Base-by-base conservation (phyloP, 2,888 invertebrate species). In the Eupelmus urozonus region DNA sequence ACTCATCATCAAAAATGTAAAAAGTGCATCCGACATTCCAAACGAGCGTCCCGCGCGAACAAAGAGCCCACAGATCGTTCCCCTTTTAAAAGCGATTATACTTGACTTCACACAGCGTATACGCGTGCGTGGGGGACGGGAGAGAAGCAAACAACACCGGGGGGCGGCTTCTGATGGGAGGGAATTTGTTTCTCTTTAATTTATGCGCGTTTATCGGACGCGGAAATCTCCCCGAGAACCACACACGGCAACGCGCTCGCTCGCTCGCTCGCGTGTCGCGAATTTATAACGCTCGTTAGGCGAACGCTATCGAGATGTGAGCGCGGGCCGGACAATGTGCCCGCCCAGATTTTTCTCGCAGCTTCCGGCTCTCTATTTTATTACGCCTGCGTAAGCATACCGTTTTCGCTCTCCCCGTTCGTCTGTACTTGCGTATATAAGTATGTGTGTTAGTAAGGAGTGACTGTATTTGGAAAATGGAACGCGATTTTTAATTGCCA, bases 181-280 rank as follows among this genome's bases (percentile, higher is more conserved):
- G 70, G 76, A 80, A 80, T 80, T 80, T 77, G 80, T 80, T 80
- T 77, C 60, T 66, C 76, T 70, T 80, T 80, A 80, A 80, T 80
- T 80, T 80, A 80, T 80, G 80, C 57, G 34, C 45, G 60, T 29
- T 80, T 80, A 80, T 80, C 80, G 70, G 45, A 59, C 45, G 69
- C 71, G 76, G 76, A 80, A 77, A 77, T 80, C 80, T 73, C 74
- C 76, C 69, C 70, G 45, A 34, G 69, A n/a, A n/a, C n/a, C n/a
- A n/a, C n/a, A n/a, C n/a, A n/a, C n/a, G n/a, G n/a, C n/a, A n/a
- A n/a, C 45, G 57, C 25, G 45, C 55, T 57, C 25, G 45, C 55
- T 57, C n/a, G 59, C 59, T 18, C 4, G 51, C 25, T 73, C 74
- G 74, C 76, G 77, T 77, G 77, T 77, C 71, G 77, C 77, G 71